Evolutionary conservation across 2,888 invertebrate genomes (phyloP), one percentile per base, ranked within the genome.

Genomic region (Hoplodrina ambigua): DNA sequence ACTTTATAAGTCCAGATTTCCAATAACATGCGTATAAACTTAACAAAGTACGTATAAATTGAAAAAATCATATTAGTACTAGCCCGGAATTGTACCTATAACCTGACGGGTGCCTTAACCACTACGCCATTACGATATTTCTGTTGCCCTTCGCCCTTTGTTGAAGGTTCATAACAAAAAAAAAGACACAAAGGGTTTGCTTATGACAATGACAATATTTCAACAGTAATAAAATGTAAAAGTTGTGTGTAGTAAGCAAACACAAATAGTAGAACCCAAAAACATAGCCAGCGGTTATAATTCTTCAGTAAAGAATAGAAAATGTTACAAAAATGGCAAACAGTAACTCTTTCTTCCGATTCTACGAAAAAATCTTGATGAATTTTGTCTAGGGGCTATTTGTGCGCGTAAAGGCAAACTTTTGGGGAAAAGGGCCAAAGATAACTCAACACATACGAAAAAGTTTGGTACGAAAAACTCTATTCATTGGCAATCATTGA

Each of bases 381-480:
- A 58, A 76, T 80, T 62, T 69, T 61, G 50, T 58, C 50, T 55
- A 15, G 25, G 30, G 64, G 61, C 72, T 77, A 55, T 75, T 75
- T 77, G 69, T 56, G 59, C 41, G 53, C 19, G 59, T n/a, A 54
- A 77, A 57, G 50, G 41, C 15, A 71, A 72, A 78, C 44, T 68
- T 65, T 71, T 25, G n/a, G 50, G 50, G 17, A 56, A 65, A 78
- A 67, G 64, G 37, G 64, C 71, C 54, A 33, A 64, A 52, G 76
- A 70, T 80, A 52, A 63, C 56, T 64, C 57, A 76, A 69, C 61
- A 77, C 57, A 80, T 64, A 77, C 52, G 57, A 15, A 60, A 63
- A 80, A 80, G 57, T 80, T 76, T 76, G 5, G 5, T 5, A 13
- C 25, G 55, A 57, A 70, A 69, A 76, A 80, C 54, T 75, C 69